A percentile compares a stretch with the other conserved stretches of the same genome.
Evolutionary conservation across 1,140 invertebrate genomes (phyloP).

Genomic region (Pachypsylla venusta): DNA sequence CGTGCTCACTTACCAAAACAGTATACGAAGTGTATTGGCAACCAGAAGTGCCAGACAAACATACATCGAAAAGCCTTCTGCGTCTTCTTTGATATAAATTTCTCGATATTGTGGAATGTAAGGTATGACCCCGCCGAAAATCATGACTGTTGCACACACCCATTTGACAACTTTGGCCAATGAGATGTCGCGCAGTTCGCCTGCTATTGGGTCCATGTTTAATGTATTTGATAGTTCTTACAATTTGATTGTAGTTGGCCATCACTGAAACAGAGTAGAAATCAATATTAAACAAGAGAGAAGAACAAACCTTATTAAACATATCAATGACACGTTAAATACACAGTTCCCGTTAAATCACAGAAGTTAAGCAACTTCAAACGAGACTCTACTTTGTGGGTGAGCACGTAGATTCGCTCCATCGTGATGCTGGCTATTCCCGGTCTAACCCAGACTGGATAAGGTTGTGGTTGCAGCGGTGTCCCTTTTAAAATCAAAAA

Average conservation of each 20-base stretch:
- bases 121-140: conserved; percentile 74
- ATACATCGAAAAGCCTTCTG: conserved; percentile 90
- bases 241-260: background rate
- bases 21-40: conserved; percentile 89
- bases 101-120: conserved; percentile 89
- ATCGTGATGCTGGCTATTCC: too few species aligned
- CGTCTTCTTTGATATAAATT: conserved; percentile 76
- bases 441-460: too few species aligned
- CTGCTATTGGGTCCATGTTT: conserved; percentile 25
- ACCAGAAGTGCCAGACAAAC: conserved; percentile 88
- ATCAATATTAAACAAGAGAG: too few species aligned
- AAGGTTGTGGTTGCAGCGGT: too few species aligned
- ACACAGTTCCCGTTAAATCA: too few species aligned
- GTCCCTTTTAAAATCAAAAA: too few species aligned
- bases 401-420: too few species aligned
- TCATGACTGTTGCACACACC: conserved; percentile 42
- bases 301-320: too few species aligned
- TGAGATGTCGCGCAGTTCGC: conserved; percentile 25
- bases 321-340: too few species aligned
- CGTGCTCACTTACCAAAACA: conserved; percentile 82
- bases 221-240: too few species aligned
- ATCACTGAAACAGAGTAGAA: background rate
- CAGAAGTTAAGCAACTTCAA: too few species aligned
- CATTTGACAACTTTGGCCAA: conserved; percentile 24
- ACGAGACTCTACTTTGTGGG: too few species aligned